These are phyloP conservation scores for Ceratoteleas bidentatus DNA, from an alignment of 1,140 invertebrate genomes.

Conservation along the genomic window DNA sequence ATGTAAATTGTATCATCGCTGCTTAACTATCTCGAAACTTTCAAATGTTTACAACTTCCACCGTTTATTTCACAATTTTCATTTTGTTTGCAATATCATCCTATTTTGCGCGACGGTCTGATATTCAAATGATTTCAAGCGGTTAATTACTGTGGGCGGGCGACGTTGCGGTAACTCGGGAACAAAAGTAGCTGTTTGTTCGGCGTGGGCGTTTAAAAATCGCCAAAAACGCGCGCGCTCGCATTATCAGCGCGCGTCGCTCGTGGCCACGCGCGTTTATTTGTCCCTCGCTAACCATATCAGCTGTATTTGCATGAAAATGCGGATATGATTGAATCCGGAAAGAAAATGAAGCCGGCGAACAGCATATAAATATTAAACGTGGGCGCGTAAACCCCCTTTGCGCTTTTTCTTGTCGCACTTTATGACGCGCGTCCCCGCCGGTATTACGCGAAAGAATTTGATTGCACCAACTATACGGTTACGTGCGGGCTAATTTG, in stretches of 20 bases:
- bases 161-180: background rate
- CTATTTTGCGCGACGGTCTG: background rate
- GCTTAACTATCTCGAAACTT: too few species aligned
- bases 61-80: background rate
- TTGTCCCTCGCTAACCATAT: slow-evolving; percentile 57
- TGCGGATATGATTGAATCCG: slow-evolving; percentile 63
- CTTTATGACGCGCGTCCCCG: slow-evolving; percentile 4
- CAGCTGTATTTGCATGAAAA: slow-evolving; percentile 65
- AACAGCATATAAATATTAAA: slow-evolving; percentile 61
- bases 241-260: slow-evolving; percentile 44
- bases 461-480: slow-evolving; percentile 23
- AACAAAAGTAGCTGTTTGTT: slow-evolving; percentile 32
- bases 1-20: too few species aligned
- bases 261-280: slow-evolving; percentile 42
- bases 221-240: slow-evolving; percentile 32
- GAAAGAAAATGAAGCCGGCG: slow-evolving; percentile 58
- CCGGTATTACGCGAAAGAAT: slow-evolving; percentile 12
- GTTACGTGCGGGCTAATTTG: slow-evolving; percentile 20
- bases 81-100: background rate
- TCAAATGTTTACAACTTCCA: too few species aligned
- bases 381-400: slow-evolving; percentile 35
- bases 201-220: slow-evolving; percentile 18
- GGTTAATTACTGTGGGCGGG: slow-evolving; percentile 14
- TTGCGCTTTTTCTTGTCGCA: slow-evolving; percentile 16
- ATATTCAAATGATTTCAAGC: too few species aligned